These are phyloP conservation scores for Rosalia funebris DNA, from an alignment of 2,888 invertebrate species.

Conservation along the genomic window DNA sequence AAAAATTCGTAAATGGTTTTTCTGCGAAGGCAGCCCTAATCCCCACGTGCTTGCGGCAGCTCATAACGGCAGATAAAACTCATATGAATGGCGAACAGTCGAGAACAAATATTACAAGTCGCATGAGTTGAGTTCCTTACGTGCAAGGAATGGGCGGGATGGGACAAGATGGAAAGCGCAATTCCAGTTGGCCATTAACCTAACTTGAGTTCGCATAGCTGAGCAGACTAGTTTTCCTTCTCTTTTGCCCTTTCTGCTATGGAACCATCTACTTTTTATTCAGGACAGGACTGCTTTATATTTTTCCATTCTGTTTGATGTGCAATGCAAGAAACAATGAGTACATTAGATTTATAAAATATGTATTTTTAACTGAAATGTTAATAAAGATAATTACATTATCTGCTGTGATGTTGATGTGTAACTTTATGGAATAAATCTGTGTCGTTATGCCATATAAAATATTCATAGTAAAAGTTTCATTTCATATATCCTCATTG, in stretches of 20 bases:
- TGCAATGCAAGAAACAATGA: too few relatives aligned
- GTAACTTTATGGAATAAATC: too few relatives aligned
- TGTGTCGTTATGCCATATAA: too few relatives aligned
- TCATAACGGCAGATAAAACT: conserved; percentile 61
- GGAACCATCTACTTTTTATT: conserved; percentile 29
- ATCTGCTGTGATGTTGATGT: too few relatives aligned
- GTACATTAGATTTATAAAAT: too few relatives aligned
- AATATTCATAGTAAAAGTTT: too few relatives aligned
- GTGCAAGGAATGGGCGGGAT: conserved; percentile 64
- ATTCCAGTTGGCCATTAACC: conserved; percentile 79
- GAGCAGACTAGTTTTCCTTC: conserved; percentile 59
- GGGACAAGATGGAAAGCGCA: conserved; percentile 74
- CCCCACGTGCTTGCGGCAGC: conserved; percentile 61
- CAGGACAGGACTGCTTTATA: conserved; percentile 30
- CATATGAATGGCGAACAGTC: conserved; percentile 63
- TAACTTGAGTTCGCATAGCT: conserved; percentile 71
- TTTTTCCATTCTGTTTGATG: neutral
- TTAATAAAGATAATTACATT: too few relatives aligned
- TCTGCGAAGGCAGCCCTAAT: conserved; percentile 48
- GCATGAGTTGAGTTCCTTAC: conserved; percentile 65
- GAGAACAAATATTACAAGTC: conserved; percentile 65
- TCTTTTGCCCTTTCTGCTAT: conserved; percentile 43
- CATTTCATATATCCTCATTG: too few relatives aligned
- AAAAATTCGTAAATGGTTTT: conserved; percentile 46
- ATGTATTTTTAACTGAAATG: too few relatives aligned